Base-by-base conservation (phyloP, 37 sponge, comb jelly and placozoan genomes). In the Lycopodina hypogea region DNA sequence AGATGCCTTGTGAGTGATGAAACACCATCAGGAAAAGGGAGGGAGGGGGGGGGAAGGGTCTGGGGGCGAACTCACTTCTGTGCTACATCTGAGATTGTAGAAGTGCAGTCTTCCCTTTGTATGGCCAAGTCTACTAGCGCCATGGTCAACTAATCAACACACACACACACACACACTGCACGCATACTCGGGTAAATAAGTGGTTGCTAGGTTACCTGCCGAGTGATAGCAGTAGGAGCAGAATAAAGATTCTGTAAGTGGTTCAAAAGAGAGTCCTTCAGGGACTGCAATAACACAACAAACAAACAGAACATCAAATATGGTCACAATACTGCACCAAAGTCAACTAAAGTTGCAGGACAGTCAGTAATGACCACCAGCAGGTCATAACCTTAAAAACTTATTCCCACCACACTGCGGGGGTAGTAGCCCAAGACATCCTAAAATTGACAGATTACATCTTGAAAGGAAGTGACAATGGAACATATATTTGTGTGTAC, bases 81-180 rank as follows among this genome's bases (percentile, higher is more conserved):
- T 21, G 91, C 80, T 8, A 89, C 57, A 59, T 91, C 90, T 12
- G 50, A 53, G 34, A 97, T 85, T 19, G 87, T 80, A 53, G 83
- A 71, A 12, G 34, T 80, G 95, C 97, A 97, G 11, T 59, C 45
- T 17, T 36, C 34, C 96, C 91, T 92, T 68, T 94, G 97, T 56
- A 97, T 67, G 28, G 95, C 95, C 30, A 97, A 69, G 56, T 97
- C 95, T 24, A 95, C 95, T 39, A 97, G 78, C 0, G 97, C 97
- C 59, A 97, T 71, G 1, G 84, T 82, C 34, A 97, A 75, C 91
- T 96, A 64, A 15, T 6, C 59, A n/a, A 52, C 57, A 51, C 26
- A 66, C 42, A 33, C 42, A 75, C 40, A 75, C 73, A 70, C 53
- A 72, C 26, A 70, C 60, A 12, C 12, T n/a, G 24, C 12, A 60